Percentiles rank a stretch among this genome's conserved stretches.
These are phyloP conservation scores for Plagodis pulveraria DNA, from an alignment of 2,888 invertebrate species.

Conservation along the genomic window DNA sequence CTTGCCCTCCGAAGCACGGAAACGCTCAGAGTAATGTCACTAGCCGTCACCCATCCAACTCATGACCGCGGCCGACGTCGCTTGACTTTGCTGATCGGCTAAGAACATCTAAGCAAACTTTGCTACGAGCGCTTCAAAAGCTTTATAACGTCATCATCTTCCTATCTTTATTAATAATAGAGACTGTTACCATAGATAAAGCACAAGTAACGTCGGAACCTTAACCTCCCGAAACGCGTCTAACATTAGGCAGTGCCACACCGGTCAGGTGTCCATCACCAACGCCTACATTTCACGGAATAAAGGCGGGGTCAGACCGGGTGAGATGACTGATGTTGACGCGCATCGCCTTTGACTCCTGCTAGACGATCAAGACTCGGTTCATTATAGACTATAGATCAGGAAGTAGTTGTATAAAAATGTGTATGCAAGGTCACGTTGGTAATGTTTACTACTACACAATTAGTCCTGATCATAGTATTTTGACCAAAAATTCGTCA, in stretches of 20 bases:
- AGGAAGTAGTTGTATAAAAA: conserved; percentile 9
- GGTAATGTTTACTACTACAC: neutral
- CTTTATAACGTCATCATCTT: too few relatives aligned
- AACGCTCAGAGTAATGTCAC: too few relatives aligned
- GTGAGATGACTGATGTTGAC: conserved; percentile 76
- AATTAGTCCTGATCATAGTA: neutral
- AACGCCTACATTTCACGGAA: conserved; percentile 48
- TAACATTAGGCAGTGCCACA: conserved; percentile 32
- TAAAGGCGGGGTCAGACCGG: conserved; percentile 69
- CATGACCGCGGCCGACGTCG: too few relatives aligned
- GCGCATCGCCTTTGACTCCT: conserved; percentile 78
- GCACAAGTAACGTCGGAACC: neutral
- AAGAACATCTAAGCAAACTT: too few relatives aligned
- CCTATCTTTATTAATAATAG: too few relatives aligned
- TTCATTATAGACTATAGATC: conserved; percentile 62
- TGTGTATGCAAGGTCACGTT: neutral
- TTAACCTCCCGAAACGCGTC: conserved; percentile 17
- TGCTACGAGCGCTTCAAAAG: too few relatives aligned
- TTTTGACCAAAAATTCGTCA: neutral
- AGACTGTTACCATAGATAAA: neutral
- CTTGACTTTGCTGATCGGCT: too few relatives aligned
- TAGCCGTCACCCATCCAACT: too few relatives aligned
- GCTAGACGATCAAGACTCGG: conserved; percentile 63
- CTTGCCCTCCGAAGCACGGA: too few relatives aligned
- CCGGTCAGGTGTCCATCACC: conserved; percentile 48